Conservation (phyloP, 1,140 invertebrate species). For the Druon quercuslanigerum region DNA sequence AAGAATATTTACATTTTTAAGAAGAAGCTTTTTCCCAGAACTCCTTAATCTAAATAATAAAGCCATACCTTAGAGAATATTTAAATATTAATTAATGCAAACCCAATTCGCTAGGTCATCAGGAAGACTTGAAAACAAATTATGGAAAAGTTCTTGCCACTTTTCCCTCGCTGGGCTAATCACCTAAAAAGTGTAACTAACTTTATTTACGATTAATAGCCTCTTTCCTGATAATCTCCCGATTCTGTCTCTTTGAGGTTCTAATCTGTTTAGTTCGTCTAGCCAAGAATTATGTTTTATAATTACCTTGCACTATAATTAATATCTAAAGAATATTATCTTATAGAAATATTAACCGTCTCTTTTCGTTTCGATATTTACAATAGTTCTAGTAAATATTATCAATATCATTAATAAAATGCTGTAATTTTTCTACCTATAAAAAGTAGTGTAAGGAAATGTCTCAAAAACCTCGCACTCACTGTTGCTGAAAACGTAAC, state of each 20-base stretch:
- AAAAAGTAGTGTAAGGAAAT: too few relatives aligned
- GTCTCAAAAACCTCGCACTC: too few relatives aligned
- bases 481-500: too few relatives aligned
- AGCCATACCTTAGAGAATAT: constrained; percentile 13
- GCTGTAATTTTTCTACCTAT: too few relatives aligned
- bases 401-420: too few relatives aligned
- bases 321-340: too few relatives aligned
- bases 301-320: too few relatives aligned
- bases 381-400: too few relatives aligned
- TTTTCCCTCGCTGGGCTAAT: constrained; percentile 17
- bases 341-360: too few relatives aligned
- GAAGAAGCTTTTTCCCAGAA: constrained; percentile 10
- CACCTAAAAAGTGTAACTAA: not conserved
- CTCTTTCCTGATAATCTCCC: not conserved
- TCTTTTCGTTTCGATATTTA: too few relatives aligned
- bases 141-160: constrained; percentile 19
- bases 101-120: constrained; percentile 9
- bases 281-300: too few relatives aligned
- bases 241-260: not conserved
- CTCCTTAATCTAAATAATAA: constrained; percentile 27
- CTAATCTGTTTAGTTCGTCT: too few relatives aligned
- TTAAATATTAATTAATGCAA: constrained; percentile 29
- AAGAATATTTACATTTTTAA: constrained; percentile 28
- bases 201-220: constrained; percentile 22
- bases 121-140: constrained; percentile 20